phyloP scores from a whole-genome alignment of 1,140 invertebrate genomes.

The Saccostrea cuccullata region DNA sequence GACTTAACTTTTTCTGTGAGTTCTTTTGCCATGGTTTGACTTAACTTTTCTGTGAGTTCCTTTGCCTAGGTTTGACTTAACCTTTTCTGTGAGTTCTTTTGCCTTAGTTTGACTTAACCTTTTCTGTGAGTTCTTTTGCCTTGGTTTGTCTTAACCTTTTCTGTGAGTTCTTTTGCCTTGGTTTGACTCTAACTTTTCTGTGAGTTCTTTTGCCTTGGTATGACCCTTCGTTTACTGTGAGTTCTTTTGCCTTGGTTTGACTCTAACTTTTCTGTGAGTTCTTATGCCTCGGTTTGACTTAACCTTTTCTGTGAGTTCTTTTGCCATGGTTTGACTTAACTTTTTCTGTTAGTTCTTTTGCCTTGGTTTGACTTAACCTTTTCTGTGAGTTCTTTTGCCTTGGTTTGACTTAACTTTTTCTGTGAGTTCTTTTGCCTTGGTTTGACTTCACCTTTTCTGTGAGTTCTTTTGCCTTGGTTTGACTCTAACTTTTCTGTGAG shows the following conservation, averaged over 20 bases:
- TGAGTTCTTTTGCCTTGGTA: neutral
- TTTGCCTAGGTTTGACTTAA: no score
- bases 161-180: neutral
- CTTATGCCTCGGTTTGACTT: no score
- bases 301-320: no score
- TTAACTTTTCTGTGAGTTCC: slow-evolving; percentile 65
- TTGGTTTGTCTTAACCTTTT: neutral
- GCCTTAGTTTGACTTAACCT: slow-evolving; percentile 52
- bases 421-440: neutral
- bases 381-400: slow-evolving; percentile 62
- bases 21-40: no score
- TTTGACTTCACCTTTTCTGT: no score
- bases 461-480: no score
- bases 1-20: slow-evolving; percentile 65
- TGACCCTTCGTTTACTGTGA: neutral
- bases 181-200: neutral
- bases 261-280: no score
- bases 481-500: neutral
- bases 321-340: no score
- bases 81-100: slow-evolving; percentile 56
- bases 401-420: slow-evolving; percentile 34
- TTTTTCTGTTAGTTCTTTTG: slow-evolving; percentile 60
- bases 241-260: neutral
- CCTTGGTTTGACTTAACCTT: no score
- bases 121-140: neutral